Conservation (phyloP, 1,140 invertebrate species). For the Chironomus striatipennis region DNA sequence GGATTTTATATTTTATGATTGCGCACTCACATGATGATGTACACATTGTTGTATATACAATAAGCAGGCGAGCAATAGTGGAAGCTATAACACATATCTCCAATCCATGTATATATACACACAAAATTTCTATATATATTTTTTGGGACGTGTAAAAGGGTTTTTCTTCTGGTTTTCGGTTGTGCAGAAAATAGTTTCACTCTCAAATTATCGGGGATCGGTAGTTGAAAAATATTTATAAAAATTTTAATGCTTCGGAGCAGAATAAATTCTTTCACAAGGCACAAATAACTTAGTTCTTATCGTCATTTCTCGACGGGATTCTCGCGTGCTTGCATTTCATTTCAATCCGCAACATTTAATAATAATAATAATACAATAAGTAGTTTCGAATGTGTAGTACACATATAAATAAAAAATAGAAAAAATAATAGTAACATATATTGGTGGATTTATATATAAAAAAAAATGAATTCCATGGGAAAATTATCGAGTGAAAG, state of each 20-base stretch:
- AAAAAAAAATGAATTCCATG: not conserved
- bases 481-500: conserved; percentile 21
- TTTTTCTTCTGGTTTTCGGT: conserved; percentile 1
- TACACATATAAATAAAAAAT: not conserved
- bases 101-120: not conserved
- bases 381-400: not conserved
- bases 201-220: conserved; percentile 15
- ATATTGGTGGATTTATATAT: not conserved
- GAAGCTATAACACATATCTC: too few relatives aligned
- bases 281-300: not conserved
- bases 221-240: not conserved
- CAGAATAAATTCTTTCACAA: not conserved
- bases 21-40: conserved; percentile 13
- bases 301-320: conserved; percentile 15
- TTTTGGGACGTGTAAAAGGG: conserved; percentile 9
- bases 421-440: not conserved
- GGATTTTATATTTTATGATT: conserved; percentile 23
- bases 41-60: not conserved
- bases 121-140: not conserved
- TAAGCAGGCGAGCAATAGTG: not conserved
- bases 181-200: conserved; percentile 21
- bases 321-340: conserved; percentile 11
- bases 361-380: not conserved
- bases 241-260: not conserved
- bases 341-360: not conserved